Conservation (phyloP, 35 echinoderm and acorn worm species). For the Heliocidaris tuberculata region DNA sequence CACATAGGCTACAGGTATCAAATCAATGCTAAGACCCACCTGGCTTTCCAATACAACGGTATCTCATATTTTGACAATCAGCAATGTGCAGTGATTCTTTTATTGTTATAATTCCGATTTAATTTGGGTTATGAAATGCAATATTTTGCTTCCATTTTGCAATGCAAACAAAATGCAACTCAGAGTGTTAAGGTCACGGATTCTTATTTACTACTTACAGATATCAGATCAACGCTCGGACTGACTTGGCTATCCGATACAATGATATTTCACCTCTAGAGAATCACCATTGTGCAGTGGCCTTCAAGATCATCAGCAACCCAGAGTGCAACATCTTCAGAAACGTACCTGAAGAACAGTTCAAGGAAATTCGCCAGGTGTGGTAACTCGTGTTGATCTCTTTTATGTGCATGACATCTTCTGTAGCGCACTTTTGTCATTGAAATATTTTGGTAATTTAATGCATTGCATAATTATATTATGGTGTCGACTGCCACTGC, state of each 20-base stretch:
- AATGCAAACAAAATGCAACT: no score
- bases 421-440: no score
- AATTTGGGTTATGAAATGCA: no score
- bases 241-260: slow-evolving; percentile 94
- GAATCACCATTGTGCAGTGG: slow-evolving; percentile 95
- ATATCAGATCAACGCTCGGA: slow-evolving; percentile 97
- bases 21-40: slow-evolving; percentile 82
- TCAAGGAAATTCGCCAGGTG: slow-evolving; percentile 74
- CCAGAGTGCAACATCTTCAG: slow-evolving; percentile 93
- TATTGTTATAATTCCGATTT: no score
- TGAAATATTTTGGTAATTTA: not conserved
- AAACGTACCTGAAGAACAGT: slow-evolving; percentile 59
- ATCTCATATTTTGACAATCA: slow-evolving; percentile 72
- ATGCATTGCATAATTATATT: not conserved
- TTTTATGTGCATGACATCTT: not conserved
- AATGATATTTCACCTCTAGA: slow-evolving; percentile 91
- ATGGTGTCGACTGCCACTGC: no score
- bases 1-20: slow-evolving; percentile 53
- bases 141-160: no score
- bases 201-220: not conserved
- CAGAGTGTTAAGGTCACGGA: no score
- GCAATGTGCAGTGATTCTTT: slow-evolving; percentile 71
- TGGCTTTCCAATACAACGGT: slow-evolving; percentile 89
- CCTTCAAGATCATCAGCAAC: slow-evolving; percentile 92
- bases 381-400: not conserved